phyloP scores from a whole-genome alignment of 1,140 invertebrate genomes.

The Diachasma alloeum region DNA sequence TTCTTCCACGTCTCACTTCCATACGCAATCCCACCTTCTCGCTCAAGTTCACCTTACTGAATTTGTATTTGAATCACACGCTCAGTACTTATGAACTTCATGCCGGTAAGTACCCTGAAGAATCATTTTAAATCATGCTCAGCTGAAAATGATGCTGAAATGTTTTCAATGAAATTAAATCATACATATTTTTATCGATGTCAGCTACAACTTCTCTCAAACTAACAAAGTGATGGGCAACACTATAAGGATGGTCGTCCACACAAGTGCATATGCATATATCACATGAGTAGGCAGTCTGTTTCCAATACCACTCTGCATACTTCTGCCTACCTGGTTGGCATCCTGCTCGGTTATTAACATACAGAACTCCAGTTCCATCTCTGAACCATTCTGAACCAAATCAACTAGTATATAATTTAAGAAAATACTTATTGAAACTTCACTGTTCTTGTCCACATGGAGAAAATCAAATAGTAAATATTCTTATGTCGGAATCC shows the following conservation, averaged over 20 bases:
- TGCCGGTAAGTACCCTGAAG: not conserved
- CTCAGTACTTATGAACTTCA: not conserved
- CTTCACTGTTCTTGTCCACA: too few species aligned
- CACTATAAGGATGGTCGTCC: not conserved
- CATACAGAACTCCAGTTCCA: not conserved
- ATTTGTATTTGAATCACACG: not conserved
- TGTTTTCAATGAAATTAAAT: not conserved
- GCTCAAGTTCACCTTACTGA: not conserved
- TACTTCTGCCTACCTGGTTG: not conserved
- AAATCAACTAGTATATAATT: not conserved
- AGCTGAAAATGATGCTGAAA: not conserved
- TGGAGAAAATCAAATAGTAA: too few species aligned
- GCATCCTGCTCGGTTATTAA: not conserved
- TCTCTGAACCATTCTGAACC: not conserved
- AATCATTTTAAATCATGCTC: not conserved
- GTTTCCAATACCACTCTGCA: not conserved
- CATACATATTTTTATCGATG: not conserved
- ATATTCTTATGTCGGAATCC: too few species aligned
- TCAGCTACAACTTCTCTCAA: not conserved
- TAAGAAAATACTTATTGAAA: too few species aligned
- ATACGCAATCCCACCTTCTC: not conserved
- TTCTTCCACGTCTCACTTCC: not conserved
- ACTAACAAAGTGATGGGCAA: not conserved
- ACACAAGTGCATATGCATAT: not conserved
- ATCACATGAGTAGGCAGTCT: not conserved